A percentile compares a stretch with the other conserved stretches of the same genome.
Conservation (phyloP, 2,113 vertebrate genomes). For the Ailurus styani region DNA sequence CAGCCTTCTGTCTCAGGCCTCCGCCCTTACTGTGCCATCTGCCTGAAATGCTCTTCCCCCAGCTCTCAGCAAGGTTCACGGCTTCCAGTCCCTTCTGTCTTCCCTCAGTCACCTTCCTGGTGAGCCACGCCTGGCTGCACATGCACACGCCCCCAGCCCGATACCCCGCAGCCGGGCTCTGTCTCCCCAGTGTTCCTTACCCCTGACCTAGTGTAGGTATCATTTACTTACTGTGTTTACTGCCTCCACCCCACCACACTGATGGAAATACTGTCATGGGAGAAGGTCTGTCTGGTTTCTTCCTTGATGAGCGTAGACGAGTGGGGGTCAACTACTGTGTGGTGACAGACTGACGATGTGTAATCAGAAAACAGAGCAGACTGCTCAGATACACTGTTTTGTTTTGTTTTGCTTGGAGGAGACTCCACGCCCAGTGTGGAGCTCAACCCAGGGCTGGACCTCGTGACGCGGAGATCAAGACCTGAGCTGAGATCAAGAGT, state of each 20-base stretch:
- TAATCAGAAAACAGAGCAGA: not conserved
- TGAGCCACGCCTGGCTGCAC: not conserved
- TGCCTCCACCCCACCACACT: not conserved
- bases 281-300: not conserved
- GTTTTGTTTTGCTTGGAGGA: not conserved
- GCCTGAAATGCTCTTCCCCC: not conserved
- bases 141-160: not conserved
- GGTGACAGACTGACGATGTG: not conserved
- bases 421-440: not conserved
- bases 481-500: not conserved
- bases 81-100: no score
- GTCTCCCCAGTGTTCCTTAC: not conserved
- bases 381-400: not conserved
- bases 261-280: rapidly evolving
- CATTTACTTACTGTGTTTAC: rapidly evolving
- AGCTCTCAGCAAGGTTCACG: no score
- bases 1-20: not conserved
- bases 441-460: not conserved
- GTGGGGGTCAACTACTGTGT: not conserved
- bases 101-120: not conserved
- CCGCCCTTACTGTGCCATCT: not conserved
- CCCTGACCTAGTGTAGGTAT: no score
- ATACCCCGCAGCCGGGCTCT: not conserved
- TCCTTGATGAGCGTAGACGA: not conserved
- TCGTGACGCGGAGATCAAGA: not conserved